Evolutionary conservation across 2,888 invertebrate genomes (phyloP), one percentile per base, ranked within the genome.

Genomic region (Pseudeuparius sepicola): DNA sequence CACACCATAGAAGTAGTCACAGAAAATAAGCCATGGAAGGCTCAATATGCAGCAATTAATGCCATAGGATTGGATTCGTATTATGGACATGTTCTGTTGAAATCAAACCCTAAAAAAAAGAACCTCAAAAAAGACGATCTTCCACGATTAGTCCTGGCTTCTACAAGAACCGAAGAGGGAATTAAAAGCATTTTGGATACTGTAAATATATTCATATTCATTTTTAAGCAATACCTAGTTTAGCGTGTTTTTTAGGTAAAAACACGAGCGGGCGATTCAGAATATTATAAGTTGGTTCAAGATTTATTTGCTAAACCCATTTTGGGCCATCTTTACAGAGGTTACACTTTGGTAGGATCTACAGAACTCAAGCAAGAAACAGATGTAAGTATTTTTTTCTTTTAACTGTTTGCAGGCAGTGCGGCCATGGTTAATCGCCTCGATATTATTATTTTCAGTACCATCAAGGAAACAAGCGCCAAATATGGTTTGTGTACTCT

Each of bases 31-130:
- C 36, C 78, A 30, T 94, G 88, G 83, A 73, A 78, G 26, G 90
- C 92, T 24, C 89, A 88, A 11, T 71, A 87, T 42, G 82, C 87
- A 33, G 94, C 86, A 12, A 66, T 98, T 20, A 97, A 97, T 67
- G 92, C 92, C 9, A 92, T 98, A 61, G 97, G 97, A n/a, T 87
- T 97, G 63, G 92, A 94, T 44, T 96, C 97, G 34, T 87, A 90
- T 31, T 93, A 92, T 63, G 90, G 86, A 4, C 93, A 93, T 64
- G 65, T 88, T 2, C 68, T 94, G 46, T 67, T 93, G n/a, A 78
- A 81, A 57, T 79, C 86, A 11, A 78, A 84, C 60, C 71, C 75
- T 1, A 77, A 77, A 52, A 72, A 68, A 6, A 79, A 77, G 54
- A 64, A 68, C 2, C 56, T 66, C 1, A 65, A 68, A 1, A 55